Base-by-base conservation (phyloP, 1,140 invertebrate genomes). In the Lepidurus couesii region DNA sequence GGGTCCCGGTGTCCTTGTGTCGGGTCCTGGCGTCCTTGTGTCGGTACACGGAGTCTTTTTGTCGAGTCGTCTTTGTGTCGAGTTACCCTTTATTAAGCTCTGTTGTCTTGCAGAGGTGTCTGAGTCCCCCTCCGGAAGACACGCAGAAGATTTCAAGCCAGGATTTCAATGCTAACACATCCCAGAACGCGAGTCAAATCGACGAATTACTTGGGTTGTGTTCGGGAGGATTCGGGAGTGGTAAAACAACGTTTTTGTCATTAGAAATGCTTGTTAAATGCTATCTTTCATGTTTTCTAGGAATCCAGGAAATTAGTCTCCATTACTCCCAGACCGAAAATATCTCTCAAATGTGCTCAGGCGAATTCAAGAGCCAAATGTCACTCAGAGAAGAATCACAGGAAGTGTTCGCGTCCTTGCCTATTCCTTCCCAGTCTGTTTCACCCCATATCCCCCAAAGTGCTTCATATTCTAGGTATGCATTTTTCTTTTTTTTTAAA, bases 201-300 rank as follows among this genome's bases (percentile, higher is more conserved):
- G 53, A 65, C 3, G 53, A 65, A 65, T 65, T 65, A 65, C 53
- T 65, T 65, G 53, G 53, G 53, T 65, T 65, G 13, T 65, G 53
- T 21, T 65, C 53, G 21, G 53, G 53, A 65, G 21, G 21, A 16
- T 65, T 65, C 13, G 53, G 9, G 53, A 65, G 6, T n/a, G 53
- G 53, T 65, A 65, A 65, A 65, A 21, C 53, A 65, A 13, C 16
- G 21, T 21, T 11, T n/a, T 65, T 65, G 13, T n/a, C 10, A 2
- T 0, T 16, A 47, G 45, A 47, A 47, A 16, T 47, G 16, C 21
- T 21, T 16, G 7, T 65, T 65, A 21, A 65, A 65, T 9, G 21
- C 16, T 21, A 21, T n/a, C 0, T 65, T 7, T 65, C 11, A 5
- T n/a, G 4, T 65, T 65, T 9, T 10, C 4, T 65, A 65, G 53